phyloP scores from a whole-genome alignment of 2,888 invertebrate species.

The Leucophenga montana region DNA sequence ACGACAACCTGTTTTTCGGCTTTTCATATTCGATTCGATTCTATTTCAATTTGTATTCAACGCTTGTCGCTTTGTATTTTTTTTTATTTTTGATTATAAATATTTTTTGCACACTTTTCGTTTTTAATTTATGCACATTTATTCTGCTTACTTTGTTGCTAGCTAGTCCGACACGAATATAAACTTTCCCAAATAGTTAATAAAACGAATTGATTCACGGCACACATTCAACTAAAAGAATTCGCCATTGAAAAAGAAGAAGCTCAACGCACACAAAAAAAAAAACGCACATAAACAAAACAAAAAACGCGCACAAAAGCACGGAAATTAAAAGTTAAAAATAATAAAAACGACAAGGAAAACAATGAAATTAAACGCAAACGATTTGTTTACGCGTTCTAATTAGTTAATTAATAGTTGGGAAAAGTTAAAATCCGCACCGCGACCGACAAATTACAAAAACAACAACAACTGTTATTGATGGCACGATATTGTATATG shows the following conservation, averaged over 20 bases:
- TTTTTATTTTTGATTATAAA: neutral
- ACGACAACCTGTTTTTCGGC: slow-evolving; percentile 1
- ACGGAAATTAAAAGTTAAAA: neutral
- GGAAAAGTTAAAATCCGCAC: too few species aligned
- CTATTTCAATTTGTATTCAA: neutral
- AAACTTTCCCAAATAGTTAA: neutral
- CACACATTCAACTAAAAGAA: slow-evolving; percentile 6
- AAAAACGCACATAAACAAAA: neutral
- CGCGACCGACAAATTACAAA: too few species aligned
- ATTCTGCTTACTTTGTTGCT: neutral
- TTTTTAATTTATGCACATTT: neutral
- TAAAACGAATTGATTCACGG: neutral
- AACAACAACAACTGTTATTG: too few species aligned
- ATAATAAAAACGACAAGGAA: neutral
- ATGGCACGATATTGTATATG: too few species aligned
- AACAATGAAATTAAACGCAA: neutral
- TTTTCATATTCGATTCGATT: neutral
- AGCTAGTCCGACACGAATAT: too few species aligned
- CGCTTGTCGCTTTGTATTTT: neutral
- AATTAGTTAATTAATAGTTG: slow-evolving; percentile 16
- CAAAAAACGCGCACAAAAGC: neutral
- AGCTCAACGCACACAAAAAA: too few species aligned
- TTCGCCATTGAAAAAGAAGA: neutral
- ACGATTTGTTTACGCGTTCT: slow-evolving; percentile 24
- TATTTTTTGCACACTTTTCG: neutral